Percentiles rank a stretch among this genome's conserved stretches.
These are phyloP conservation scores for Cydia fagiglandana DNA, from an alignment of 1,140 invertebrate species.

Conservation along the genomic window DNA sequence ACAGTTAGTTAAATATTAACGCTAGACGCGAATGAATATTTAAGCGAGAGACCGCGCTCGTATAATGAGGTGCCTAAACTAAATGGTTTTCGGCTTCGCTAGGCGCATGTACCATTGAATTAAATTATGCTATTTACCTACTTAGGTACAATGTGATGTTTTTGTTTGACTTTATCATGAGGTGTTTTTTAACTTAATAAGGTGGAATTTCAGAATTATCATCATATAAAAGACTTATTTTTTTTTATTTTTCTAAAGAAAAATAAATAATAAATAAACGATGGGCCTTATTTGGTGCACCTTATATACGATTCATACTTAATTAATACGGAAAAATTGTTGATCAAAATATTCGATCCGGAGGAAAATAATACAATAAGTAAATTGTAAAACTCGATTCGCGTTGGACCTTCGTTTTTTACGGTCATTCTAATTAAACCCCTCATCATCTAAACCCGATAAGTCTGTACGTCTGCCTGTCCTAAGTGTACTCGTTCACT, in stretches of 20 bases:
- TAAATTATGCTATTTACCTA: not conserved
- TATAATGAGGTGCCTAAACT: slow-evolving; percentile 10
- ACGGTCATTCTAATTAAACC: not conserved
- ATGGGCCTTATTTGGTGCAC: too few relatives aligned
- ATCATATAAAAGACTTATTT: too few relatives aligned
- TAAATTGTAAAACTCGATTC: not conserved
- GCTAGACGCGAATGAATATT: slow-evolving; percentile 6
- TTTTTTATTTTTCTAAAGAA: too few relatives aligned
- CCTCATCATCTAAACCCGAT: not conserved
- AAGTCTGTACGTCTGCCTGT: not conserved
- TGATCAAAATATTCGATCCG: too few relatives aligned
- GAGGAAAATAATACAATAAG: not conserved
- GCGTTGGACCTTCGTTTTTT: not conserved
- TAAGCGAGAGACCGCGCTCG: not conserved
- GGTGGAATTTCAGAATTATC: too few relatives aligned
- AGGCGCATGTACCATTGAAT: not conserved
- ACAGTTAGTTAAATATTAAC: not conserved
- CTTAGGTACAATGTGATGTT: too few relatives aligned
- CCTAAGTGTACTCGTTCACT: not conserved
- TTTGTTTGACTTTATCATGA: too few relatives aligned
- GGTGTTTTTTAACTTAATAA: too few relatives aligned
- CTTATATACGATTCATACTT: too few relatives aligned
- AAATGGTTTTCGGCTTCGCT: not conserved
- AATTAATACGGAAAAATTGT: too few relatives aligned
- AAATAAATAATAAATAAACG: too few relatives aligned